Conservation (phyloP, 2,797 vertebrate genomes). For the Labeo calbasu region DNA sequence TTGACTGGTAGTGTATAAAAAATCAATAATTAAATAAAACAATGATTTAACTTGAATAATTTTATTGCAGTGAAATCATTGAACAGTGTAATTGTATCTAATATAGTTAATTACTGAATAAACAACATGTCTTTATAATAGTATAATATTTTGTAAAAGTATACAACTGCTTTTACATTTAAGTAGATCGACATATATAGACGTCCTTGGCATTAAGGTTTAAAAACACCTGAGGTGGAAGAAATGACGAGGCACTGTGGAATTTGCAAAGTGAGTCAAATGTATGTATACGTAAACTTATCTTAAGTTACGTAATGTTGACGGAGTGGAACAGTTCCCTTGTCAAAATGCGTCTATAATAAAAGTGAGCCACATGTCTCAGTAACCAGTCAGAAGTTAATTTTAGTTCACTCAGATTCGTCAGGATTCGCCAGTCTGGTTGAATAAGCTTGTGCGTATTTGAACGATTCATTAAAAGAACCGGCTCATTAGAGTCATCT, state of each 20-base stretch:
- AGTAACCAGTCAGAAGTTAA: neutral
- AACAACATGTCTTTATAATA: neutral
- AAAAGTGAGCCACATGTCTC: neutral
- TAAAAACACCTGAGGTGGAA: neutral
- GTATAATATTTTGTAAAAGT: neutral
- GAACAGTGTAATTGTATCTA: neutral
- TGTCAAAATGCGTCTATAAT: neutral
- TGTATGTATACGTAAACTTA: neutral
- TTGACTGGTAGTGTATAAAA: too few relatives aligned
- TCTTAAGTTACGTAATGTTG: neutral
- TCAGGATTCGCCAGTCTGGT: neutral
- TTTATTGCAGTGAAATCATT: neutral
- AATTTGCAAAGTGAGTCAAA: neutral
- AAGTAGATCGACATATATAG: neutral
- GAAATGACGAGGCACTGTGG: neutral
- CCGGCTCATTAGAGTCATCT: neutral
- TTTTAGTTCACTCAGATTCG: neutral
- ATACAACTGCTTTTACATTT: neutral
- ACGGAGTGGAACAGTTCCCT: neutral
- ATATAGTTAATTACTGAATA: neutral
- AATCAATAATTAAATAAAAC: too few relatives aligned
- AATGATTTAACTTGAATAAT: too few relatives aligned
- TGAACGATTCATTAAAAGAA: neutral
- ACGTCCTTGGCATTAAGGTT: neutral
- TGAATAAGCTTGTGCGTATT: neutral